Conservation (phyloP, 2,797 vertebrate genomes). For the Prunella strophiata region DNA sequence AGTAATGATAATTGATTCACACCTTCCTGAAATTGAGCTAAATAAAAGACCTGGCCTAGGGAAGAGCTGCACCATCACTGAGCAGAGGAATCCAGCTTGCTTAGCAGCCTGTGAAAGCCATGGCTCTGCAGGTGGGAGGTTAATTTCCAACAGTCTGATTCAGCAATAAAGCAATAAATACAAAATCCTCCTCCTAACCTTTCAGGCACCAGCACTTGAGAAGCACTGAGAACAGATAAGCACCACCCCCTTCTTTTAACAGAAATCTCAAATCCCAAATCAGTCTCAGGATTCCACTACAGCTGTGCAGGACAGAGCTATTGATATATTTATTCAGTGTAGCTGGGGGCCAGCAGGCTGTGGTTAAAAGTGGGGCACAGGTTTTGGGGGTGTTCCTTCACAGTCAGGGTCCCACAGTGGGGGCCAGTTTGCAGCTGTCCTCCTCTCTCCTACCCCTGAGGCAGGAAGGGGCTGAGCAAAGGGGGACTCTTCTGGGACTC, state of each 20-base stretch:
- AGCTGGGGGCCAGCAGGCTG: neutral
- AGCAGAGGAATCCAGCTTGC: neutral
- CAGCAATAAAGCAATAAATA: conserved; percentile 11
- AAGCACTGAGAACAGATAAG: neutral
- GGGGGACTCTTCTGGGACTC: neutral
- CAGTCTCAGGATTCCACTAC: neutral
- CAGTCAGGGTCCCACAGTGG: neutral
- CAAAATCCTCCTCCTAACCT: neutral
- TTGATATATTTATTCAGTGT: neutral
- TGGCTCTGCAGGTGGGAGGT: neutral
- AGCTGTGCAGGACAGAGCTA: neutral
- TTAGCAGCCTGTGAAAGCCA: neutral
- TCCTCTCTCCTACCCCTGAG: neutral
- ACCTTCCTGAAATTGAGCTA: neutral
- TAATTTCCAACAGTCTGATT: conserved; percentile 32
- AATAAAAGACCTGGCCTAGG: neutral
- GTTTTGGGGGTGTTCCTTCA: neutral
- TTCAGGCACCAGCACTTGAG: neutral
- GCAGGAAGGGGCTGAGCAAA: neutral
- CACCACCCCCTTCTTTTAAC: neutral
- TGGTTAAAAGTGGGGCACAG: neutral
- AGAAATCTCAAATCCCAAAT: conserved; percentile 14
- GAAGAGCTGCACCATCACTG: neutral
- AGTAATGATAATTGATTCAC: conserved; percentile 22
- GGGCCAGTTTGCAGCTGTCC: neutral